Percentiles rank a stretch among this genome's conserved stretches.
These are phyloP conservation scores for Rhagologus leucostigma DNA, from an alignment of 2,113 vertebrate genomes.

Conservation along the genomic window DNA sequence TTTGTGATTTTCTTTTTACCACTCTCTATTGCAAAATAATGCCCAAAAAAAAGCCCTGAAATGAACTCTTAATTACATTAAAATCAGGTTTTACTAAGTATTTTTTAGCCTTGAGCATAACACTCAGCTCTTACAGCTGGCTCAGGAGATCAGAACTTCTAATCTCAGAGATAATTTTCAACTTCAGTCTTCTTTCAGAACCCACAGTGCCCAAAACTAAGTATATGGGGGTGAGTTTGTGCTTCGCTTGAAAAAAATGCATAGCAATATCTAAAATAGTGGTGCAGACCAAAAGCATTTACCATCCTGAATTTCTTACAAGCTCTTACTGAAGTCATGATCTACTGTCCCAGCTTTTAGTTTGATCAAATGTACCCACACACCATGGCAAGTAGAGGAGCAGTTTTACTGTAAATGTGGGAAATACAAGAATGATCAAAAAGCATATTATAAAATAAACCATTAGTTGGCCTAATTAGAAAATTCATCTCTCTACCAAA, in stretches of 20 bases:
- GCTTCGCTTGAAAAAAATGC: background rate
- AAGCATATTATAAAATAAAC: background rate
- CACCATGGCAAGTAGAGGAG: accelerated
- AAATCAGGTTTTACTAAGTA: background rate
- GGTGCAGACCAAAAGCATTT: background rate
- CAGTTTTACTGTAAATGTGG: background rate
- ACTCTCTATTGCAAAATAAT: background rate
- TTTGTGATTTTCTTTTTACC: background rate
- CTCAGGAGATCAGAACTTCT: background rate
- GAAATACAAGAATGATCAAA: background rate
- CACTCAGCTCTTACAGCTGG: background rate
- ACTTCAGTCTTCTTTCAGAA: background rate
- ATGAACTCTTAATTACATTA: background rate
- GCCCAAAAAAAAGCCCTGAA: background rate
- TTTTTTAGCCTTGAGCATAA: background rate
- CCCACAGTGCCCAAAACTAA: background rate
- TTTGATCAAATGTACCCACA: background rate
- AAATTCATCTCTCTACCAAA: background rate
- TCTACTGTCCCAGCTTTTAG: background rate
- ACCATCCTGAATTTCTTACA: background rate
- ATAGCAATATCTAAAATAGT: background rate
- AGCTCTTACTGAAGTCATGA: background rate
- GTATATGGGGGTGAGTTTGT: background rate
- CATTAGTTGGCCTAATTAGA: background rate
- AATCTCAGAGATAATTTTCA: background rate